These are phyloP conservation scores for Colius striatus DNA, from an alignment of 2,113 vertebrate species.

Conservation along the genomic window DNA sequence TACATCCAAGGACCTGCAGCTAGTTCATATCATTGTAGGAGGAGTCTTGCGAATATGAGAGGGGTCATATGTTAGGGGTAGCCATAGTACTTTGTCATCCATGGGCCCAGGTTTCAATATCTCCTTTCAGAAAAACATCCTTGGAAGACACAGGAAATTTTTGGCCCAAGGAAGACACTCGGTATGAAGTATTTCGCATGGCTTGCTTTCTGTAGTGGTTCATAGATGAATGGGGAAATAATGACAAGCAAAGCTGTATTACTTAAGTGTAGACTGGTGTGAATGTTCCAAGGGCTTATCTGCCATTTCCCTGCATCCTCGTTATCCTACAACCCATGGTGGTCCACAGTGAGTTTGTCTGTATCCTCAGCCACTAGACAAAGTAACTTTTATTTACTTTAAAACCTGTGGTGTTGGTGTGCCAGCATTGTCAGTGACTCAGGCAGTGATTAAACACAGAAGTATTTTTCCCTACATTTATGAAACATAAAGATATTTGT, in stretches of 20 bases:
- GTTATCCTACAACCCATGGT: conserved; percentile 19
- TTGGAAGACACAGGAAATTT: not conserved
- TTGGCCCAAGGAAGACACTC: not conserved
- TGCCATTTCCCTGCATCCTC: not conserved
- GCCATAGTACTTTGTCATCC: not conserved
- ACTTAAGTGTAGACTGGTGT: not conserved
- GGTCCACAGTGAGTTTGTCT: conserved; percentile 21
- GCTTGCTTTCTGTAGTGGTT: not conserved
- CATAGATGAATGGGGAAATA: not conserved
- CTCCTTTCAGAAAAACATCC: not conserved
- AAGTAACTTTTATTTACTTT: conserved; percentile 31
- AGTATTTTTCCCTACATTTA: conserved; percentile 56
- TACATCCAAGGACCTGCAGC: not conserved
- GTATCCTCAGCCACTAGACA: not conserved
- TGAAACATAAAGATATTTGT: conserved; percentile 64
- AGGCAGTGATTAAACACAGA: conserved; percentile 34
- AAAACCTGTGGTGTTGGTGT: conserved; percentile 9
- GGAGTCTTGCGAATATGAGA: rapidly evolving
- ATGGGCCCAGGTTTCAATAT: not conserved
- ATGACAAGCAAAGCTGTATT: not conserved
- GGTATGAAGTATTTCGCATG: not conserved
- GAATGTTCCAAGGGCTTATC: not conserved
- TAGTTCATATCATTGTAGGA: not conserved
- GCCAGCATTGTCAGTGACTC: conserved; percentile 33
- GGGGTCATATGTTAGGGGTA: not conserved